phyloP scores from a whole-genome alignment of 2,888 invertebrate species.

The Ochropacha duplaris region DNA sequence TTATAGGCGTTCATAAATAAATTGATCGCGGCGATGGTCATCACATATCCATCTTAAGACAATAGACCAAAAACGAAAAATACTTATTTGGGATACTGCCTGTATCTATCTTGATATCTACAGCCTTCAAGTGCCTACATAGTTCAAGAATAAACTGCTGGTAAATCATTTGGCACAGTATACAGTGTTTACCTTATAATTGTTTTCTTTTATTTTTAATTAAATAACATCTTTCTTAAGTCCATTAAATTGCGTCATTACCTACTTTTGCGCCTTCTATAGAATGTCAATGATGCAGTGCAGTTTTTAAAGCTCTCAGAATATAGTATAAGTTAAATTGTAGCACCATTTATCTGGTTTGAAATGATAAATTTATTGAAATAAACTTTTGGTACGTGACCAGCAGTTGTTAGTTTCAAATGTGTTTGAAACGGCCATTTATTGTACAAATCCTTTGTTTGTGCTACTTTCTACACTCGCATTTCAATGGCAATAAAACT shows the following conservation, averaged over 20 bases:
- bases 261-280: no score
- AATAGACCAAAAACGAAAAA: neutral
- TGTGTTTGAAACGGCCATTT: slow-evolving; percentile 9
- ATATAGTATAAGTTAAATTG: slow-evolving; percentile 37
- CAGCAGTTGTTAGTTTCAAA: slow-evolving; percentile 5
- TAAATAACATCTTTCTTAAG: no score
- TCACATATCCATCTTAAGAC: neutral
- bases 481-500: slow-evolving; percentile 1
- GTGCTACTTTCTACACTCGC: slow-evolving; percentile 1
- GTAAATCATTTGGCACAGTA: neutral
- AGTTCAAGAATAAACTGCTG: neutral
- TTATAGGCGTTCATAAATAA: slow-evolving; percentile 3
- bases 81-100: neutral
- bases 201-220: no score
- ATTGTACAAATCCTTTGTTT: slow-evolving; percentile 14
- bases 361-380: slow-evolving; percentile 18
- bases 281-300: no score
- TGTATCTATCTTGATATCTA: neutral
- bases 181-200: no score
- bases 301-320: slow-evolving; percentile 22
- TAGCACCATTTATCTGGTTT: slow-evolving; percentile 16
- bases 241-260: no score
- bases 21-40: neutral
- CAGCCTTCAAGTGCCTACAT: neutral
- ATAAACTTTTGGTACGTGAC: slow-evolving; percentile 25